phyloP scores from a whole-genome alignment of 2,113 vertebrate species.

The Argyrosomus japonicus region DNA sequence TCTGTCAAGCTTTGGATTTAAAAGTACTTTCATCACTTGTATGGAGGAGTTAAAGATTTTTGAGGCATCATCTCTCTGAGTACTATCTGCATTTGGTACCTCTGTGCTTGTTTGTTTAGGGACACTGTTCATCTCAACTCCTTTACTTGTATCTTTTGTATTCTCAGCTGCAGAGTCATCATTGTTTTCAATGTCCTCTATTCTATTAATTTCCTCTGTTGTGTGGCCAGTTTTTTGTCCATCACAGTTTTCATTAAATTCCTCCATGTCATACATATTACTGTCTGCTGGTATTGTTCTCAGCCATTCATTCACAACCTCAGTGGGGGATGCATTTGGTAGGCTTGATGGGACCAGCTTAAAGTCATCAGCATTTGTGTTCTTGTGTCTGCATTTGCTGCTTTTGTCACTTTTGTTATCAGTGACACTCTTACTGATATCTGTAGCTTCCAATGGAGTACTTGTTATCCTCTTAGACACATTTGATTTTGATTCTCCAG shows the following conservation, averaged over 20 bases:
- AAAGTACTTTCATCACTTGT: constrained; percentile 91
- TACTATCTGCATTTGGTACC: constrained; percentile 34
- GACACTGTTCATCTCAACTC: background rate
- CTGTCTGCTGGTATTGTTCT: constrained; percentile 87
- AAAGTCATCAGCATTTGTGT: constrained; percentile 30
- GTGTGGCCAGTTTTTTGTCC: constrained; percentile 31
- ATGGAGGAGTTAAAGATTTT: constrained; percentile 84
- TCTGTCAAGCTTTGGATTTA: constrained; percentile 87
- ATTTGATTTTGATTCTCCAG: constrained; percentile 61
- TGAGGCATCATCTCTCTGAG: constrained; percentile 68
- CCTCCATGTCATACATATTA: constrained; percentile 80
- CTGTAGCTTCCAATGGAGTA: constrained; percentile 29
- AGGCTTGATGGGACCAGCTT: constrained; percentile 83
- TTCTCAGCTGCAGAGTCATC: constrained; percentile 26
- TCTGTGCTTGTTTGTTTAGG: constrained; percentile 44
- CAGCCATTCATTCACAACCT: constrained; percentile 94
- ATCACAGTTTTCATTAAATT: constrained; percentile 63
- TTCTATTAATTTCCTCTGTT: constrained; percentile 25
- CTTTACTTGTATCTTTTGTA: constrained; percentile 33
- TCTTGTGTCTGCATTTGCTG: constrained; percentile 50
- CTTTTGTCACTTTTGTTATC: constrained; percentile 72
- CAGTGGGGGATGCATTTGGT: constrained; percentile 88
- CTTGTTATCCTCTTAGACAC: constrained; percentile 48
- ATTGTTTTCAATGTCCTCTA: constrained; percentile 12
- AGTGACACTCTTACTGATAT: constrained; percentile 31